A percentile compares a stretch with the other conserved stretches of the same genome.
Evolutionary conservation across 2,797 vertebrate species (phyloP).

Genomic region (Lepilemur septentrionalis): DNA sequence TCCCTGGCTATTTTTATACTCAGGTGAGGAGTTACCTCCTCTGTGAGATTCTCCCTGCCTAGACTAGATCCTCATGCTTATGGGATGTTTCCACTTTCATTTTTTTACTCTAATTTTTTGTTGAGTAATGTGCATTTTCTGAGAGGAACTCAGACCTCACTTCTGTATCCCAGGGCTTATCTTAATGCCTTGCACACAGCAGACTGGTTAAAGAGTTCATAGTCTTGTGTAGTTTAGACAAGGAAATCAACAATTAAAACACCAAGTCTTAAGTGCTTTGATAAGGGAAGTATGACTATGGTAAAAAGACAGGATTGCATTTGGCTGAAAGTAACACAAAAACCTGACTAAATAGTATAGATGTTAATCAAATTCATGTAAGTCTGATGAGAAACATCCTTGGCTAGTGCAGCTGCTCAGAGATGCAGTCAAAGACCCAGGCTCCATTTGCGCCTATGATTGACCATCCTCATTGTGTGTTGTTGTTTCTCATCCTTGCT

Average conservation of each 20-base stretch:
- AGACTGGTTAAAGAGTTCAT: background rate
- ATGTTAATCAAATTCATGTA: background rate
- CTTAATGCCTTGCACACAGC: background rate
- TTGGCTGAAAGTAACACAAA: background rate
- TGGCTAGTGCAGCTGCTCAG: background rate
- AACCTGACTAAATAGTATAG: background rate
- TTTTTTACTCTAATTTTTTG: background rate
- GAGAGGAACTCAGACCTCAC: background rate
- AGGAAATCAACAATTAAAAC: background rate
- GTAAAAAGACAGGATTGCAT: background rate
- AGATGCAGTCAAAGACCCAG: background rate
- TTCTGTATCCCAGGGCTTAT: background rate
- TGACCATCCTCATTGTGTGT: rapidly evolving
- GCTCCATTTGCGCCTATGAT: background rate
- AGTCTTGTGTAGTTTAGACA: background rate
- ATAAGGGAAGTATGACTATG: background rate
- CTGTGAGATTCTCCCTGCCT: background rate
- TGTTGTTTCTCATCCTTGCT: background rate
- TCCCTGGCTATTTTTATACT: background rate
- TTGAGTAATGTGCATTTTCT: background rate
- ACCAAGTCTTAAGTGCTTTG: background rate
- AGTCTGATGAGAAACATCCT: background rate
- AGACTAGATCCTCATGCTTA: background rate
- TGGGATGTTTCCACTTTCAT: background rate
- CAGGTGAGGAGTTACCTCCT: background rate